A percentile compares a stretch with the other conserved stretches of the same genome.
Evolutionary conservation across 1,140 invertebrate species (phyloP).

Genomic region (Listronotus bonariensis): DNA sequence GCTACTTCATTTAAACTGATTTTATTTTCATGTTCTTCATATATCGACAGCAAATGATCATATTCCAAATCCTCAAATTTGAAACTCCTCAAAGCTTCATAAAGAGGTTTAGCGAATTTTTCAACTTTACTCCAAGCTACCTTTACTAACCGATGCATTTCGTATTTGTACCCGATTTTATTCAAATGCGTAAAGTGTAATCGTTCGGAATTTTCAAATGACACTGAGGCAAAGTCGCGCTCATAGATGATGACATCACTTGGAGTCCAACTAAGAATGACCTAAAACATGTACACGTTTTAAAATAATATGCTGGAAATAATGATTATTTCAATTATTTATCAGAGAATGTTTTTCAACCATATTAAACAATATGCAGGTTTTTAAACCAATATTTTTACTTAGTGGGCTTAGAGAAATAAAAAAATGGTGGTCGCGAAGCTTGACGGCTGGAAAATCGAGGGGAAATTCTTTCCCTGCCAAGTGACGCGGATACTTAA

Average conservation of each 20-base stretch:
- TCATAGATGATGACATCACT: slow-evolving; percentile 64
- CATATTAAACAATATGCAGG: no score
- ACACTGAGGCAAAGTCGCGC: slow-evolving; percentile 58
- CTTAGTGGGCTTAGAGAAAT: no score
- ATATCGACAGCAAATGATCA: slow-evolving; percentile 59
- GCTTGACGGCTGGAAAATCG: no score
- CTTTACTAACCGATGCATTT: slow-evolving; percentile 69
- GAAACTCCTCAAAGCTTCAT: slow-evolving; percentile 63
- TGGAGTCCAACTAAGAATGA: slow-evolving; percentile 64
- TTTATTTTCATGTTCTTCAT: slow-evolving; percentile 45
- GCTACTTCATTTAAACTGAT: slow-evolving; percentile 61
- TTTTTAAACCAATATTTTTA: no score
- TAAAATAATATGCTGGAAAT: background rate
- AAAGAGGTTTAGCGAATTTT: slow-evolving; percentile 59
- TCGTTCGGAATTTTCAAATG: slow-evolving; percentile 62
- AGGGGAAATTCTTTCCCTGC: no score
- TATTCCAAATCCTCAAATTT: slow-evolving; percentile 63
- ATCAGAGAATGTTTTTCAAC: no score
- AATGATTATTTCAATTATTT: no score
- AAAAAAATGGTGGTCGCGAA: no score
- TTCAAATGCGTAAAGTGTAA: slow-evolving; percentile 40
- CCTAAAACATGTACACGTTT: slow-evolving; percentile 5
- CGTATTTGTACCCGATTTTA: slow-evolving; percentile 63
- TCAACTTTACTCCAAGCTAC: slow-evolving; percentile 66
- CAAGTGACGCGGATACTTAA: no score